Base-by-base conservation (phyloP, 1,140 invertebrate genomes). In the Lysiphlebus fabarum region DNA sequence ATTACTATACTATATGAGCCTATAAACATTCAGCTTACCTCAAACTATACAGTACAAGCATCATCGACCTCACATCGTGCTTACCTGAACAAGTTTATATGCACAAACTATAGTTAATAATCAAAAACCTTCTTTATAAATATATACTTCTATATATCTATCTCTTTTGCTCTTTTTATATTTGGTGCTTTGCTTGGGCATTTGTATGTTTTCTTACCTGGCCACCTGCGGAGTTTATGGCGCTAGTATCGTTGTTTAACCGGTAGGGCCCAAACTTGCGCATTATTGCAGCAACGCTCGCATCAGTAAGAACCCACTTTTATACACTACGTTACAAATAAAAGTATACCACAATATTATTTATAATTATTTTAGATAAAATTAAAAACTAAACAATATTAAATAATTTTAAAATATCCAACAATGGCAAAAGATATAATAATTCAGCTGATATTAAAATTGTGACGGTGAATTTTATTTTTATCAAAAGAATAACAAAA, bases 211-310 rank as follows among this genome's bases (percentile, higher is more conserved):
- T 71, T 38, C 54, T 49, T 56, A 73, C 72, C 71, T 73, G 70
- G 36, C 70, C 76, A 64, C 57, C 36, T 41, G 63, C 64, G 65
- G 64, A 58, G 54, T 53, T 54, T 14, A 64, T 51, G 69, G 71
- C 76, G 74, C 70, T 72, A 43, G 34, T 17, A 49, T 76, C 70
- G 69, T 53, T n/a, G 17, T 42, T 44, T 58, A 67, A 56, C 66
- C 66, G 68, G 67, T 67, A 63, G 67, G 68, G 70, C 70, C 71
- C 69, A 65, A 65, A 59, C 62, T 53, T 62, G 62, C 64, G 73
- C 73, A 76, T 76, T 78, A 74, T 76, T 73, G 70, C 65, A 73
- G 58, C 68, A 74, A 73, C 74, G 71, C 66, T 70, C 70, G 74
- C 62, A 66, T 70, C 65, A 66, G 65, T 67, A 57, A 63, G 64